phyloP scores from a whole-genome alignment of 64 coral and sea anemone species.

The Cladopsammia gracilis region DNA sequence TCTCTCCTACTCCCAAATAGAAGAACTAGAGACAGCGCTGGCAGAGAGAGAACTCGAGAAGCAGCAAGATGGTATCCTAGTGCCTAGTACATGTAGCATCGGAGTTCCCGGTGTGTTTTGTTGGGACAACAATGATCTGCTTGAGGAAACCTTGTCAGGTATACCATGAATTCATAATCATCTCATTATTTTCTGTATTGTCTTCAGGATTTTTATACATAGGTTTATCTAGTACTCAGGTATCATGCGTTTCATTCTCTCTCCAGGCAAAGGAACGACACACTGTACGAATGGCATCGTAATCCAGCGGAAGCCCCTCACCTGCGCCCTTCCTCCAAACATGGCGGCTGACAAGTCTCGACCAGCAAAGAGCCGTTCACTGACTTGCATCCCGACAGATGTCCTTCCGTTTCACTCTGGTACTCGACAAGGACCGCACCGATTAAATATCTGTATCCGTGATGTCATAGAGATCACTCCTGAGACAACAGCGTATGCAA shows the following conservation, averaged over 20 bases:
- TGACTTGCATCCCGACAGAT: background rate
- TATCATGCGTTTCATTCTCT: no score
- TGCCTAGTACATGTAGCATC: conserved; percentile 22
- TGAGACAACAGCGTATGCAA: background rate
- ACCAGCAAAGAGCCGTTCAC: background rate
- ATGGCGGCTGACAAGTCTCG: background rate
- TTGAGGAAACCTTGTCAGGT: conserved; percentile 73
- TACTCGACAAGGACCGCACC: background rate
- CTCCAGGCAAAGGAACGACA: conserved; percentile 51
- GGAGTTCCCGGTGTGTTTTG: conserved; percentile 58
- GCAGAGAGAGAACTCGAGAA: conserved; percentile 53
- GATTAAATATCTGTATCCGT: background rate
- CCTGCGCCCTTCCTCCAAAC: conserved; percentile 30
- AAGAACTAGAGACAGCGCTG: conserved; percentile 65
- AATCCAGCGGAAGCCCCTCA: conserved; percentile 38
- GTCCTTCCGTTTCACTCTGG: conserved; percentile 8
- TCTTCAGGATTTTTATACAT: no score
- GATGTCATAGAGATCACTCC: background rate
- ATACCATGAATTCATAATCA: no score
- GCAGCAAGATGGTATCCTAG: conserved; percentile 24
- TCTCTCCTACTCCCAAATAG: conserved; percentile 67
- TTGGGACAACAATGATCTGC: conserved; percentile 72
- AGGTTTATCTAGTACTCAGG: background rate
- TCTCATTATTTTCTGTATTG: no score
- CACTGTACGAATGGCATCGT: conserved; percentile 70